Conservation (phyloP, 2,797 vertebrate species). For the Choloepus didactylus region DNA sequence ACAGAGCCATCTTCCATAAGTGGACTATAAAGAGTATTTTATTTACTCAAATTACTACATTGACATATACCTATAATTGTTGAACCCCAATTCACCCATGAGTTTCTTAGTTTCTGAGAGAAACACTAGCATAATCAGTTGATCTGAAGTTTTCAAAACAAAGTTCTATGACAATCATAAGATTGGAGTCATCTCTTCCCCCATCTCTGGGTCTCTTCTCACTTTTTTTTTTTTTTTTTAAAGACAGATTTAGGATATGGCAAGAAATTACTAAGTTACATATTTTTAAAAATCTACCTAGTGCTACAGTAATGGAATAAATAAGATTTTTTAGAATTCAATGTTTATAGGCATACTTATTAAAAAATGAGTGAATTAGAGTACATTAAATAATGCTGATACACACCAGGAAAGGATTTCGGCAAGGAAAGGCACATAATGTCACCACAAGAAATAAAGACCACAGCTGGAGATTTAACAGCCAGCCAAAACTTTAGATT, state of each 20-base stretch:
- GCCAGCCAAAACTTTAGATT: slow-evolving; percentile 72
- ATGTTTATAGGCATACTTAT: slow-evolving; percentile 86
- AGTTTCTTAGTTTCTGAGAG: slow-evolving; percentile 26
- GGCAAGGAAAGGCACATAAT: slow-evolving; percentile 84
- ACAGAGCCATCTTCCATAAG: neutral
- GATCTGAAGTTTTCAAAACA: slow-evolving; percentile 49
- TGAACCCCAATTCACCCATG: neutral
- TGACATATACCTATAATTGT: slow-evolving; percentile 32
- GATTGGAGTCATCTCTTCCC: neutral
- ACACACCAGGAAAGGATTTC: slow-evolving; percentile 74
- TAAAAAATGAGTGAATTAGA: slow-evolving; percentile 84
- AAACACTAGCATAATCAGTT: slow-evolving; percentile 44
- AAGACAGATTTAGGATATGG: slow-evolving; percentile 83
- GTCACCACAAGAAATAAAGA: slow-evolving; percentile 87
- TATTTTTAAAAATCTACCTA: slow-evolving; percentile 83
- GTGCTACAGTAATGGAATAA: slow-evolving; percentile 85
- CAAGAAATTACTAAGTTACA: slow-evolving; percentile 85
- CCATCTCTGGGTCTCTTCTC: slow-evolving; percentile 67
- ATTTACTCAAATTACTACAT: slow-evolving; percentile 50
- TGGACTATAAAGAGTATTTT: slow-evolving; percentile 32
- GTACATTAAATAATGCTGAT: slow-evolving; percentile 77
- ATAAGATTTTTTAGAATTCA: slow-evolving; percentile 85
- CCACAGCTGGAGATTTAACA: slow-evolving; percentile 68
- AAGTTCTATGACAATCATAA: slow-evolving; percentile 19
- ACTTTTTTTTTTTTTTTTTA: slow-evolving; percentile 84